A percentile compares a stretch with the other conserved stretches of the same genome.
Evolutionary conservation across 2,888 invertebrate species (phyloP).

Genomic region (Acleris laterana): DNA sequence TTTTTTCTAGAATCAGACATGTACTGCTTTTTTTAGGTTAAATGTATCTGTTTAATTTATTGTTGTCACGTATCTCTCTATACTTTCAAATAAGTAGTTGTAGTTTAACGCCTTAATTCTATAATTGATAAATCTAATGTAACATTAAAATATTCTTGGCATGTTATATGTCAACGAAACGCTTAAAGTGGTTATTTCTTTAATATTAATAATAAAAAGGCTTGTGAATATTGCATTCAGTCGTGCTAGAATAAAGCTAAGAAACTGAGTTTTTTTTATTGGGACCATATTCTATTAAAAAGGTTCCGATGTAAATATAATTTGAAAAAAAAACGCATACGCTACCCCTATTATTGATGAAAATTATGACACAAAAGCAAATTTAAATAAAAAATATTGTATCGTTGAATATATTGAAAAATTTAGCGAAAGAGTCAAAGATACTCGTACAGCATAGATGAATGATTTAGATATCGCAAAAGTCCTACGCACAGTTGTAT

Average conservation of each 20-base stretch:
- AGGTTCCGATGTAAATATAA: conserved; percentile 40
- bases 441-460: conserved; percentile 58
- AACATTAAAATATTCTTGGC: background rate
- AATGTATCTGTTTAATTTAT: background rate
- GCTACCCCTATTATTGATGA: conserved; percentile 18
- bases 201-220: conserved; percentile 52
- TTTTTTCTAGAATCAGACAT: background rate
- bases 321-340: conserved; percentile 15
- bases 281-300: conserved; percentile 42
- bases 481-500: conserved; percentile 68
- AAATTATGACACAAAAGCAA: conserved; percentile 4
- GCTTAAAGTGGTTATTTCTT: conserved; percentile 39
- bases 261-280: conserved; percentile 36
- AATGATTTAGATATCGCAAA: conserved; percentile 59
- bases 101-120: background rate
- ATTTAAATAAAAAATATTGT: conserved; percentile 13
- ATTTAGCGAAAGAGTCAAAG: conserved; percentile 43
- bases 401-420: conserved; percentile 38
- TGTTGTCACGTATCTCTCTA: background rate
- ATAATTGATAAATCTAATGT: background rate
- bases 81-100: conserved; percentile 1
- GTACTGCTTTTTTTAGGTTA: no score
- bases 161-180: conserved; percentile 1
- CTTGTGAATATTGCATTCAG: conserved; percentile 71
- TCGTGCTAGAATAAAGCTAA: conserved; percentile 17